Evolutionary conservation across 2,888 invertebrate species (phyloP).

Genomic region (Empis livida): DNA sequence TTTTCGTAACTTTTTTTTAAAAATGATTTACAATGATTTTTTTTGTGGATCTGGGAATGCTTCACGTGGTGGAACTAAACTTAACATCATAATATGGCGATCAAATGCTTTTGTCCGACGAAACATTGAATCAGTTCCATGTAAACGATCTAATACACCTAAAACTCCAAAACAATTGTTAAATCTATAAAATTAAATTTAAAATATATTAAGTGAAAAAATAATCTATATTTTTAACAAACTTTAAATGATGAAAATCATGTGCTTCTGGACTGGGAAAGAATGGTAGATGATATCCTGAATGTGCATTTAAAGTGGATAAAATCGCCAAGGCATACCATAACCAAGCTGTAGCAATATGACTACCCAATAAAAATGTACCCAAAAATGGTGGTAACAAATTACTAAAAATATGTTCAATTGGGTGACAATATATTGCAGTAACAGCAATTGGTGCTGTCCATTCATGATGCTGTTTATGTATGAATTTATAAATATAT

Average conservation of each 20-base stretch:
- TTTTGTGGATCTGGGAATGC: conserved; percentile 44
- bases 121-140: conserved; percentile 69
- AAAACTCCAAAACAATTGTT: conserved; percentile 74
- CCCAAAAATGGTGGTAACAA: conserved; percentile 63
- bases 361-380: conserved; percentile 58
- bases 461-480: conserved; percentile 83
- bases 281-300: conserved; percentile 75
- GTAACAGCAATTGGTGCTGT: conserved; percentile 75
- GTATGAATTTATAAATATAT: conserved; percentile 63
- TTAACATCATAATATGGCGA: conserved; percentile 59
- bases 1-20: no score
- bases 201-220: not conserved
- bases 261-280: conserved; percentile 77
- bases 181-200: conserved; percentile 43
- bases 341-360: conserved; percentile 62
- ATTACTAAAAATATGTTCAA: conserved; percentile 66
- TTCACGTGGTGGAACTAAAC: conserved; percentile 50
- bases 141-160: conserved; percentile 67
- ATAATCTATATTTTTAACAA: conserved; percentile 21
- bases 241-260: conserved; percentile 80
- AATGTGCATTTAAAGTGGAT: conserved; percentile 68
- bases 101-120: conserved; percentile 55
- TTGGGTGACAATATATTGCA: conserved; percentile 66
- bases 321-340: conserved; percentile 70
- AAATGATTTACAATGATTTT: not conserved